phyloP scores from a whole-genome alignment of 92 coral and sea anemone genomes.

The Pocillopora meandrina region DNA sequence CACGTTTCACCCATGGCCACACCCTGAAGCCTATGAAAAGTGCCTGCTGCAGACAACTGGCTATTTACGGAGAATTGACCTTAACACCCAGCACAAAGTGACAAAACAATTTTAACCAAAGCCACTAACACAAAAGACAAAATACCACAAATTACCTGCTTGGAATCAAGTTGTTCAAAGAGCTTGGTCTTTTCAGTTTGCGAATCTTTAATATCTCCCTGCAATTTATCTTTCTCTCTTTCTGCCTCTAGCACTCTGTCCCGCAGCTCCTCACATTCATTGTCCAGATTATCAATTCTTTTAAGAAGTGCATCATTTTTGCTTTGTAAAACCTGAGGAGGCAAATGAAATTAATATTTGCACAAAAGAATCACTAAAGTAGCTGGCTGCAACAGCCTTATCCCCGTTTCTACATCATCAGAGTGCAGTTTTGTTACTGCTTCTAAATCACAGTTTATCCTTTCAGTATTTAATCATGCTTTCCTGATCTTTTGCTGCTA shows the following conservation, averaged over 20 bases:
- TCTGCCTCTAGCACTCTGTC: conserved; percentile 80
- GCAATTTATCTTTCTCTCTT: conserved; percentile 84
- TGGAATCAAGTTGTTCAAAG: conserved; percentile 62
- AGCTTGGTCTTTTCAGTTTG: conserved; percentile 59
- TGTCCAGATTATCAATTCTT: conserved; percentile 91
- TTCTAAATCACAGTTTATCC: not conserved
- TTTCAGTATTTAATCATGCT: too few species aligned
- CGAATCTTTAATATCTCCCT: conserved; percentile 68
- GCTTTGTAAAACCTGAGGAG: conserved; percentile 80
- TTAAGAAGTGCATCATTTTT: conserved; percentile 89
- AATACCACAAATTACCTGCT: conserved; percentile 60
- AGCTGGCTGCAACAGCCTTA: not conserved
- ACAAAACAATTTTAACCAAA: not conserved
- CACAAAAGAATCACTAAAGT: not conserved
- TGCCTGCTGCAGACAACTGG: too few species aligned
- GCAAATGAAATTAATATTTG: not conserved
- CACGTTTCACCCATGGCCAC: too few species aligned
- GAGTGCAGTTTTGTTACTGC: not conserved
- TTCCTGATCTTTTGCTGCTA: too few species aligned
- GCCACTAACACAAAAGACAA: conserved; percentile 8
- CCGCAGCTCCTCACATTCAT: conserved; percentile 87
- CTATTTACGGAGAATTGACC: too few species aligned
- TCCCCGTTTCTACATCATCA: too few species aligned
- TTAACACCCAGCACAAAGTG: too few species aligned
- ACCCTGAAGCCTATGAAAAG: not conserved